Conservation (phyloP, 2,797 vertebrate species). For the Bradypodion pumilum region DNA sequence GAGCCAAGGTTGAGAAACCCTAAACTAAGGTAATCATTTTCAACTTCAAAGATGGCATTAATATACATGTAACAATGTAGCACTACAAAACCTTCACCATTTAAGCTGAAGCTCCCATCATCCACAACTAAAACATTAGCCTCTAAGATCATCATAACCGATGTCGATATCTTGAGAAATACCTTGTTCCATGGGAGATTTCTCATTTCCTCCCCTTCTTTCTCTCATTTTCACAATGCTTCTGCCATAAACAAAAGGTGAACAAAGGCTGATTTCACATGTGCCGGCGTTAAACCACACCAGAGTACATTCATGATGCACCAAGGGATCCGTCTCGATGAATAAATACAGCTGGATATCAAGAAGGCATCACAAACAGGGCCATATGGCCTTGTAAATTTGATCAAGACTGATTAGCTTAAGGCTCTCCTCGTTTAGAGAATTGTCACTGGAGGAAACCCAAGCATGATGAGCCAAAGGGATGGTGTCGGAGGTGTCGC, state of each 20-base stretch:
- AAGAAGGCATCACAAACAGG: neutral
- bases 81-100: neutral
- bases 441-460: neutral
- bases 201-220: neutral
- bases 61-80: no score
- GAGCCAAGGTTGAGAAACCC: no score
- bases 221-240: neutral
- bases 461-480: neutral
- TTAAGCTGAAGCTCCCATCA: neutral
- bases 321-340: neutral
- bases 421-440: neutral
- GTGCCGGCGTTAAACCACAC: neutral
- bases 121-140: neutral
- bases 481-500: neutral
- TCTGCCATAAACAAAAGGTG: slow-evolving; percentile 4
- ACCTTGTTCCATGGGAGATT: neutral
- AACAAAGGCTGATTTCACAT: neutral
- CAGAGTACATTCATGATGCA: neutral
- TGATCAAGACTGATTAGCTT: neutral
- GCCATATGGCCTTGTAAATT: slow-evolving; percentile 6
- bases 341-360: slow-evolving; percentile 1
- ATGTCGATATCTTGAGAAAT: no score
- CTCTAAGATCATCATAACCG: neutral
- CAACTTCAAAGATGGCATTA: no score
- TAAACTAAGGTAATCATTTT: no score